Base-by-base conservation (phyloP, 2,113 vertebrate species). In the Urocolius indicus region DNA sequence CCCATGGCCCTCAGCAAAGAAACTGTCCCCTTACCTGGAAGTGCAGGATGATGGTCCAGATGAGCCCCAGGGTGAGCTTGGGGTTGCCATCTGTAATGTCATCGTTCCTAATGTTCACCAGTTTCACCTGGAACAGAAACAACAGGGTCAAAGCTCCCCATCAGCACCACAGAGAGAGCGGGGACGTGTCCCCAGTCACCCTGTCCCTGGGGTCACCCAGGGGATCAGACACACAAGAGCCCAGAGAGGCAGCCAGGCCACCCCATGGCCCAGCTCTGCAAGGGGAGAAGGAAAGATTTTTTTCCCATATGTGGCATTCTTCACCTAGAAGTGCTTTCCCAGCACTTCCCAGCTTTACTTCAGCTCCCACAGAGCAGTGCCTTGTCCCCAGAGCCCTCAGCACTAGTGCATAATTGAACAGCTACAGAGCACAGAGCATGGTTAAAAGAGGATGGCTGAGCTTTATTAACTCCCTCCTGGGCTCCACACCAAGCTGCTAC, bases 31-130 rank as follows among this genome's bases (percentile, higher is more conserved):
- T 91, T 98, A 99, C 99, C 99, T 99, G 99, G 98, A 99, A 99
- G 97, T 99, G 99, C 58, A 99, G 98, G 97, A 99, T 99, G 97
- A 99, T 99, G 62, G 99, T 99, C 99, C 99, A 99, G 95, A 99
- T 99, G 94, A 99, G 98, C 57, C 99, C 99, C 84, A 99, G 95
- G 16, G 99, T 99, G 92, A 99, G 98, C 95, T 99, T 99, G 89
- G 99, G 99, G 95, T 99, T 99, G 57, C 99, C 99, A 2, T 99
- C 99, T 0, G 99, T 99, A 96, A 99, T 99, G 98, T 99, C 99
- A 94, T 99, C 99, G 0, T 99, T 99, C 77, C 99, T 98, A 72
- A 99, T 99, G 94, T 99, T 99, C 94, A 99, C 99, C 87, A 99
- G 97, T 91, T 99, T 99, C 97, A 99, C 99, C 99, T 99, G 95